Percentiles rank a stretch among this genome's conserved stretches.
Conservation (phyloP, 2,888 invertebrate species). For the Nowickia ferox region DNA sequence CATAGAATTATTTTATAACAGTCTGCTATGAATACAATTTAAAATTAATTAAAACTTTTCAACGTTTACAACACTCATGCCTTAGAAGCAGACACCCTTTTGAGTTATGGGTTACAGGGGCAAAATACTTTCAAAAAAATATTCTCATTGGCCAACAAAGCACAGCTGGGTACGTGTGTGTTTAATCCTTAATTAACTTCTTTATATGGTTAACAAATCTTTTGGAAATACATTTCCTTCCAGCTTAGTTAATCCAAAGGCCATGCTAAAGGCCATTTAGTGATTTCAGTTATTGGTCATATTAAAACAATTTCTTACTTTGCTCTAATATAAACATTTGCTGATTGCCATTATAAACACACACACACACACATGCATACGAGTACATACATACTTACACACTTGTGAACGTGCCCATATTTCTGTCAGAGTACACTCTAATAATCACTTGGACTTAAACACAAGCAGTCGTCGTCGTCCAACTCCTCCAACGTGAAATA, state of each 20-base stretch:
- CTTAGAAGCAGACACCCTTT: no score
- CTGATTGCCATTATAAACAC: neutral
- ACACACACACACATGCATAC: no score
- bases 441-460: neutral
- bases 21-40: neutral
- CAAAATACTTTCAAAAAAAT: no score
- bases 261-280: conserved; percentile 43
- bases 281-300: conserved; percentile 54
- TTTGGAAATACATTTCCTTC: conserved; percentile 61
- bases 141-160: no score
- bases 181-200: conserved; percentile 49
- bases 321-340: neutral
- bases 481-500: neutral
- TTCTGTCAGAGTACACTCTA: neutral
- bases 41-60: neutral
- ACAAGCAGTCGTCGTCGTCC: neutral
- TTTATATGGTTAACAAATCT: conserved; percentile 59
- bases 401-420: no score
- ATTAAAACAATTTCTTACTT: conserved; percentile 44
- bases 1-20: conserved; percentile 25
- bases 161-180: neutral
- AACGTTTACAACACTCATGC: neutral
- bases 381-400: neutral
- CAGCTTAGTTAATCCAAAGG: conserved; percentile 41
- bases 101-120: no score